A percentile compares a stretch with the other conserved stretches of the same genome.
phyloP scores from a whole-genome alignment of 2,797 vertebrate genomes.

The Gymnothorax javanicus region DNA sequence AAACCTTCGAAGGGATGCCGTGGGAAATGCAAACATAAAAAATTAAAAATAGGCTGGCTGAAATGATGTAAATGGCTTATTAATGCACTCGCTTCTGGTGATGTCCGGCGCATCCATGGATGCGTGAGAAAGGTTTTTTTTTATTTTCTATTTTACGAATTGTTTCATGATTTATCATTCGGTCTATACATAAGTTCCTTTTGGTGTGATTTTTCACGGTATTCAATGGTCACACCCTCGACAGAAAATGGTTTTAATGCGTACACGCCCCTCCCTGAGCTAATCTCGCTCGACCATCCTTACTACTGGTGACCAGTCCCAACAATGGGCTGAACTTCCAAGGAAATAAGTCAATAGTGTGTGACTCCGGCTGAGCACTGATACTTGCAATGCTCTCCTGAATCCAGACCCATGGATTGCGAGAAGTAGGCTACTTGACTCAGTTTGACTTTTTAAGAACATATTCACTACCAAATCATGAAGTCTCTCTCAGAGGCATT shows the following conservation, averaged over 20 bases:
- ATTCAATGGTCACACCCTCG: background rate
- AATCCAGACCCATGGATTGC: background rate
- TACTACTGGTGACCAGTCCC: background rate
- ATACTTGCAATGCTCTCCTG: background rate
- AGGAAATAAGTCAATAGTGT: background rate
- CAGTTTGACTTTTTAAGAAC: background rate
- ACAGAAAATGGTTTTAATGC: background rate
- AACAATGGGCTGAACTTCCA: background rate
- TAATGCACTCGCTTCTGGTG: background rate
- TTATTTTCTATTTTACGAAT: background rate
- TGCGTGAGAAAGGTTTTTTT: background rate
- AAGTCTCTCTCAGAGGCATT: background rate
- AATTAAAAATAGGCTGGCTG: background rate
- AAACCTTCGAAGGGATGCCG: conserved; percentile 1
- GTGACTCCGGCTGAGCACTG: background rate
- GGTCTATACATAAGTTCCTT: background rate
- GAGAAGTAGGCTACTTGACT: background rate
- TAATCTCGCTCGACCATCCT: background rate
- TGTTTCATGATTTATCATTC: background rate
- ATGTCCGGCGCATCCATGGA: background rate
- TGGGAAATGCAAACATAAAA: conserved; percentile 11
- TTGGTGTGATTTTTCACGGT: background rate
- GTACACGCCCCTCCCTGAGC: background rate
- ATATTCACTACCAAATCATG: background rate
- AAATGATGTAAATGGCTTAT: background rate